A percentile compares a stretch with the other conserved stretches of the same genome.
Conservation (phyloP, 2,797 vertebrate genomes). For the Sibirionetta formosa region DNA sequence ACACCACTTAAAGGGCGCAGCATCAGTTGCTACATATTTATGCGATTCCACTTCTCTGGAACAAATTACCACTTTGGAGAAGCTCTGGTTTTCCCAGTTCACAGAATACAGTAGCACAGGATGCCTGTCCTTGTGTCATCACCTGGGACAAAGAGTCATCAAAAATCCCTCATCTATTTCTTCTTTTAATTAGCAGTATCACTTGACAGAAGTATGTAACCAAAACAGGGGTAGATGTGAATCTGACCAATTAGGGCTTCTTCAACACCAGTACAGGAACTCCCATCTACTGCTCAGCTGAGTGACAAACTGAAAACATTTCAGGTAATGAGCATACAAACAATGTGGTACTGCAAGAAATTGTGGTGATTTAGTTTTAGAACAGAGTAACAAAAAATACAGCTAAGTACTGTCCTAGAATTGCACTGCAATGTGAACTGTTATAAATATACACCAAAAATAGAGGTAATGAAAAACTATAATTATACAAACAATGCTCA, state of each 20-base stretch:
- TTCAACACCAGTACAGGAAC: neutral
- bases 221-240: neutral
- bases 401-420: slow-evolving; percentile 2
- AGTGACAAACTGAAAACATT: slow-evolving; percentile 24
- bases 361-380: neutral
- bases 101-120: neutral
- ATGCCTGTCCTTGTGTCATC: neutral
- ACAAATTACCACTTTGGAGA: neutral
- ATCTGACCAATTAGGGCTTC: neutral
- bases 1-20: neutral
- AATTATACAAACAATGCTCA: slow-evolving; percentile 54
- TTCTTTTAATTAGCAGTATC: slow-evolving; percentile 14
- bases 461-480: neutral
- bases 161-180: neutral
- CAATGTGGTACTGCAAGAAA: neutral
- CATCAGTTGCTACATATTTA: neutral
- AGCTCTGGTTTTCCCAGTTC: neutral
- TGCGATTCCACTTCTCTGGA: neutral
- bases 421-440: neutral
- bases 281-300: neutral
- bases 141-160: neutral
- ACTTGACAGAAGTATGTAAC: neutral
- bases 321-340: neutral
- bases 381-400: neutral
- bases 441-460: neutral